Percentiles rank a stretch among this genome's conserved stretches.
These are phyloP conservation scores for Keiferia lycopersicella DNA, from an alignment of 2,888 invertebrate species.

Conservation along the genomic window DNA sequence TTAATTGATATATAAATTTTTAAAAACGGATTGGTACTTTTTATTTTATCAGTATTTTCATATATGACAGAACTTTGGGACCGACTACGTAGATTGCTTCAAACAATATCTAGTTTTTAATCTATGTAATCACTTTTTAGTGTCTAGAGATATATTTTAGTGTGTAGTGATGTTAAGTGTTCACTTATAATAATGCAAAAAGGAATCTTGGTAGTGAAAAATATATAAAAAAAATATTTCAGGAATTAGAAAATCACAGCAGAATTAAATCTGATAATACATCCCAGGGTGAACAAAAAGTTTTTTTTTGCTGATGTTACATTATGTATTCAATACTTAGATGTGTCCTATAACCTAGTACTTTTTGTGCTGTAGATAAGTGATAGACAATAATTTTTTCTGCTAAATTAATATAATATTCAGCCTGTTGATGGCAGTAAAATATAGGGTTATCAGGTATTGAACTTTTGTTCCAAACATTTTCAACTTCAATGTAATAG, in stretches of 20 bases:
- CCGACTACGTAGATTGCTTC: constrained; percentile 1
- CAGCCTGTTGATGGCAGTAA: neutral
- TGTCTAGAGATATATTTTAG: neutral
- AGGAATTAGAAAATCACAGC: neutral
- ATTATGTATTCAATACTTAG: neutral
- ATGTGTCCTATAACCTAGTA: neutral
- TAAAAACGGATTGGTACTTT: too few relatives aligned
- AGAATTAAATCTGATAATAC: neutral
- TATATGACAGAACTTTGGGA: too few relatives aligned
- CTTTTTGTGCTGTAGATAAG: neutral
- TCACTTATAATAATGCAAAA: neutral
- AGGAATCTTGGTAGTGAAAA: neutral
- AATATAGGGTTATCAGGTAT: neutral
- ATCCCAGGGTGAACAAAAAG: too few relatives aligned
- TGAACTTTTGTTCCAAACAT: neutral
- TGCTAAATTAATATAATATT: too few relatives aligned
- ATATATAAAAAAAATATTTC: neutral
- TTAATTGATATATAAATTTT: too few relatives aligned
- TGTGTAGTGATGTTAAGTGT: constrained; percentile 8
- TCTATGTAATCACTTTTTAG: constrained; percentile 23
- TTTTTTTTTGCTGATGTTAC: too few relatives aligned
- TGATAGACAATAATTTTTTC: constrained; percentile 5
- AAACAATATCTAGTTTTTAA: constrained; percentile 2
- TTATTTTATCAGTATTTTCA: too few relatives aligned
- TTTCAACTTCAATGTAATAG: neutral